Base-by-base conservation (phyloP, 2,113 vertebrate species). In the Cacatua alba region DNA sequence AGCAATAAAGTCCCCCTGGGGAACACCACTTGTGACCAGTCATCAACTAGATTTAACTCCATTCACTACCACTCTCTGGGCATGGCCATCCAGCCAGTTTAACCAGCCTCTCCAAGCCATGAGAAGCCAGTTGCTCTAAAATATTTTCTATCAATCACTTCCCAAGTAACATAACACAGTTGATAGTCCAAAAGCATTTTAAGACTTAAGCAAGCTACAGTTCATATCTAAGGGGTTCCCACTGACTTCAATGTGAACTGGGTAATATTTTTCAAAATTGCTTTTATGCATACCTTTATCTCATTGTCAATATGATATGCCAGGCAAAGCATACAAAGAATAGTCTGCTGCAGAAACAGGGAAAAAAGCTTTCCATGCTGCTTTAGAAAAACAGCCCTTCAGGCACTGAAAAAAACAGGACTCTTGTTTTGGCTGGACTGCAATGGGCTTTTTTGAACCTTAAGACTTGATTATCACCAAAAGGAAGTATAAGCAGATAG, bases 91-190 rank as follows among this genome's bases (percentile, higher is more conserved):
- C 62, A 68, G 33, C 3, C 41, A 48, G 41, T 18, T 31, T 6
- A 84, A 13, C 13, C 49, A 39, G 59, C 1, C 9, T 24, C 0
- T n/a, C 12, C 35, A 76, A 49, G 62, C 31, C 19, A 16, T 14
- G 3, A 59, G 35, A 16, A 68, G 35, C 18, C 35, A 64, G 53
- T 6, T 31, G 21, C 59, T 49, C 24, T 6, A 68, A 57, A 13
- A 52, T 3, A 0, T 43, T 86, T 15, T 15, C 17, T 41, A 10
- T 3, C 2, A 0, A 9, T 3, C 1, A 0, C 15, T 31, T 49
- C 48, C 41, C n/a, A 49, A 16, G 7, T 3, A 48, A 41, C 51
- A 29, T 37, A 9, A 67, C 1, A 43, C 8, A 87, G 62, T 10
- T 71, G 43, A 15, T 4, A 63, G 23, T 3, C 28, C 37, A 41